phyloP scores from a whole-genome alignment of 2,888 invertebrate species.

The Cordilura impudica region DNA sequence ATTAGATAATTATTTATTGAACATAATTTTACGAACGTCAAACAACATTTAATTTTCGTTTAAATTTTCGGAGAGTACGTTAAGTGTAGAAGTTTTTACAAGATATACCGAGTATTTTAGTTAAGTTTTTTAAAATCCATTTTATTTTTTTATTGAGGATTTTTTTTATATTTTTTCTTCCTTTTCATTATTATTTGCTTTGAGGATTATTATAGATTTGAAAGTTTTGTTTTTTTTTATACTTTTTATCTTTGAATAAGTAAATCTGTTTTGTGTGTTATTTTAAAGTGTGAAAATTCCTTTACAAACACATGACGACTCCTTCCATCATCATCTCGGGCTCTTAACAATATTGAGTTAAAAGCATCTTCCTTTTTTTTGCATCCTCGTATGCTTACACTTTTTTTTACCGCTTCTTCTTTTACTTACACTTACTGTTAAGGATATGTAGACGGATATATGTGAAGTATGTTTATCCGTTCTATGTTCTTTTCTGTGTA shows the following conservation, averaged over 20 bases:
- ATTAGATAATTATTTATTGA: too few species aligned
- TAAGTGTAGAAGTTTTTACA: too few species aligned
- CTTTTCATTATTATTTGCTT: slow-evolving; percentile 55
- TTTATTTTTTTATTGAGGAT: background rate
- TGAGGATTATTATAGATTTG: slow-evolving; percentile 60
- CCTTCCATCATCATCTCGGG: background rate
- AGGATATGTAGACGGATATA: slow-evolving; percentile 53
- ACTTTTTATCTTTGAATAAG: slow-evolving; percentile 29
- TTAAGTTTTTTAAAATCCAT: too few species aligned
- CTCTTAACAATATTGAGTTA: slow-evolving; percentile 58
- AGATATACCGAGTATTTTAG: too few species aligned
- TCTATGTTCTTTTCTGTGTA: slow-evolving; percentile 27
- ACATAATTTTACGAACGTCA: too few species aligned
- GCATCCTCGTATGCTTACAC: background rate
- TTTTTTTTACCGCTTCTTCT: slow-evolving; percentile 7
- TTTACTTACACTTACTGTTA: slow-evolving; percentile 36
- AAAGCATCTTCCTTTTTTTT: slow-evolving; percentile 43
- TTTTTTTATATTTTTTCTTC: background rate
- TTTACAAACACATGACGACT: slow-evolving; percentile 39
- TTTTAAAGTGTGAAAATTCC: slow-evolving; percentile 60
- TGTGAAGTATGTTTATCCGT: slow-evolving; percentile 57
- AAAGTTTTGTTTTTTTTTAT: background rate
- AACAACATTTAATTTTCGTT: too few species aligned
- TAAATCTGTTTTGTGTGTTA: slow-evolving; percentile 55
- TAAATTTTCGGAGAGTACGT: too few species aligned